Base-by-base conservation (phyloP, 2,113 vertebrate genomes). In the Opisthocomus hoazin region DNA sequence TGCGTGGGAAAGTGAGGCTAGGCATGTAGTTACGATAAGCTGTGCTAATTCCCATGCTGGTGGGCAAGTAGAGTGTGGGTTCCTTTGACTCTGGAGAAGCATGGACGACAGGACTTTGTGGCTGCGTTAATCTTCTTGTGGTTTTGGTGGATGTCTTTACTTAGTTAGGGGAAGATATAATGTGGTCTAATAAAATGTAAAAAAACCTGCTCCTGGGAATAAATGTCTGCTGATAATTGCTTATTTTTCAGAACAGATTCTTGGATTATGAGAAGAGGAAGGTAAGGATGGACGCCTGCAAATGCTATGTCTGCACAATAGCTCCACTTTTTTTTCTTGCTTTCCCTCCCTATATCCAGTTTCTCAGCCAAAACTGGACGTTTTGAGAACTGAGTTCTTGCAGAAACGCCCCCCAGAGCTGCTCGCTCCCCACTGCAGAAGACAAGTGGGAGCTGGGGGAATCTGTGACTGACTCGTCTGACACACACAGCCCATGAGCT, bases 251-350 rank as follows among this genome's bases (percentile, higher is more conserved):
- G 99, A 98, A 96, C 84, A 99, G 98, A 89, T 99, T 99, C 97
- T 98, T 98, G 60, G 99, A 99, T 96, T 99, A 99, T 4, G 99
- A 99, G 96, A 99, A 98, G 97, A 98, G 97, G 93, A 99, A 99
- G 99, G 99, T 99, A 97, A 97, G 96, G 57, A 58, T 5, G 6
- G 36, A 8, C 5, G 2, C 24, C 34, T 69, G 39, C 6, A 37
- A 51, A 14, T 37, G 32, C 68, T 74, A 63, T 43, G 17, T 57
- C 48, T 88, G 68, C 41, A 54, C 21, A 37, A 22, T 4, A 17
- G 9, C 3, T 74, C 20, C 21, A 29, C 15, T 57, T 73, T 34
- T 80, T 11, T 29, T 17, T 45, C 50, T 26, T 50, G 10, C 50
- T 68, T 82, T 41, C 34, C 22, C 30, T 78, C 43, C 76, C 26